phyloP scores from a whole-genome alignment of 2,888 invertebrate genomes.

The Conops quadrifasciatus region DNA sequence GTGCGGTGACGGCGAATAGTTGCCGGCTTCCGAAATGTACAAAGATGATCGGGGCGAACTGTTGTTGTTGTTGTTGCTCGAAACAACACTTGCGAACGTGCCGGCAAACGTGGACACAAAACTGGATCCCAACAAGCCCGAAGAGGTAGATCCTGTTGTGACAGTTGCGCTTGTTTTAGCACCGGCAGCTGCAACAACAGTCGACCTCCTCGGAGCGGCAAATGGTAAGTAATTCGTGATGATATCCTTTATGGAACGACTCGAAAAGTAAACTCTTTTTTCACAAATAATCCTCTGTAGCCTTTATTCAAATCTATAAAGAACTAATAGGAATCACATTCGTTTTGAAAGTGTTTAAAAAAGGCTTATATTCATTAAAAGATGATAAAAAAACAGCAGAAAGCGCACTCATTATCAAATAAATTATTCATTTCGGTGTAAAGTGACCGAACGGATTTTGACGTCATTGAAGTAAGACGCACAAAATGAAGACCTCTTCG shows the following conservation, averaged over 20 bases:
- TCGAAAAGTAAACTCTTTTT: not conserved
- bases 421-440: not conserved
- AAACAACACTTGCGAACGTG: constrained; percentile 33
- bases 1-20: constrained; percentile 9
- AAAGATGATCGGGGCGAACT: constrained; percentile 25
- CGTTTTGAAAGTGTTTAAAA: not conserved
- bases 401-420: not conserved
- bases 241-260: constrained; percentile 47
- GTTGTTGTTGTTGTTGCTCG: constrained; percentile 39
- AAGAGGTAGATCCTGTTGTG: constrained; percentile 46
- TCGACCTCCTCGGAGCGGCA: constrained; percentile 57
- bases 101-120: constrained; percentile 44
- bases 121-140: constrained; percentile 45
- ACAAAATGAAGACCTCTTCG: too few relatives aligned
- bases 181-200: constrained; percentile 56
- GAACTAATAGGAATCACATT: too few relatives aligned
- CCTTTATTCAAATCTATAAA: too few relatives aligned
- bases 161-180: constrained; percentile 44
- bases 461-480: too few relatives aligned
- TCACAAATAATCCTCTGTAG: not conserved
- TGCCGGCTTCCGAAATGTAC: constrained; percentile 22
- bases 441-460: too few relatives aligned
- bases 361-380: not conserved
- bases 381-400: not conserved
- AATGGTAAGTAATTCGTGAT: constrained; percentile 60